Evolutionary conservation across 2,888 invertebrate genomes (phyloP).

Genomic region (Xylota sylvarum): DNA sequence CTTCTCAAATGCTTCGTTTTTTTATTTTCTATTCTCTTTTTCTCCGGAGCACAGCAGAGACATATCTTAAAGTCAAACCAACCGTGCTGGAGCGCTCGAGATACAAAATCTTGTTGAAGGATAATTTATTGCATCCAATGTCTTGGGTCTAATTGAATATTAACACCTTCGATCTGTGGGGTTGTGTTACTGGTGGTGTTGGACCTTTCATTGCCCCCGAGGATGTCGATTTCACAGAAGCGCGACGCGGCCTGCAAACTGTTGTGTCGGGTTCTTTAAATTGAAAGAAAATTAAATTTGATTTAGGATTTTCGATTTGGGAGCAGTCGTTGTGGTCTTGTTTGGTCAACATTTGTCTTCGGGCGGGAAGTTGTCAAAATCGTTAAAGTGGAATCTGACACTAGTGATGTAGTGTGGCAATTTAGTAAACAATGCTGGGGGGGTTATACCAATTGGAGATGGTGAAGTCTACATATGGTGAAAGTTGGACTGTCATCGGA

Average conservation of each 20-base stretch:
- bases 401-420: slow-evolving; percentile 68
- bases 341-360: slow-evolving; percentile 68
- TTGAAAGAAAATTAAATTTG: slow-evolving; percentile 72
- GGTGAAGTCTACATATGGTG: background rate
- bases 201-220: slow-evolving; percentile 46
- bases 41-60: slow-evolving; percentile 27
- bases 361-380: slow-evolving; percentile 61
- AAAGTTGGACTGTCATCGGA: background rate
- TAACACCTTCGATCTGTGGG: slow-evolving; percentile 82
- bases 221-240: slow-evolving; percentile 66
- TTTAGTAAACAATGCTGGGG: slow-evolving; percentile 68
- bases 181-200: slow-evolving; percentile 58
- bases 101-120: slow-evolving; percentile 70
- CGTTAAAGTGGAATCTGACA: slow-evolving; percentile 51
- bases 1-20: slow-evolving; percentile 16
- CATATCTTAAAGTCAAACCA: slow-evolving; percentile 44
- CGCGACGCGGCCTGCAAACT: slow-evolving; percentile 23
- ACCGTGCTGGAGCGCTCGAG: slow-evolving; percentile 24
- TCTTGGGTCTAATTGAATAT: slow-evolving; percentile 84
- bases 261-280: slow-evolving; percentile 38
- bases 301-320: slow-evolving; percentile 72
- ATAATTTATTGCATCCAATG: slow-evolving; percentile 73
- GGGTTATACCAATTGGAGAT: slow-evolving; percentile 13
- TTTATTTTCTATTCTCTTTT: slow-evolving; percentile 7
- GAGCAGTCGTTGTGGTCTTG: slow-evolving; percentile 60